Base-by-base conservation (phyloP, 2,113 vertebrate species). In the Tinamus guttatus region DNA sequence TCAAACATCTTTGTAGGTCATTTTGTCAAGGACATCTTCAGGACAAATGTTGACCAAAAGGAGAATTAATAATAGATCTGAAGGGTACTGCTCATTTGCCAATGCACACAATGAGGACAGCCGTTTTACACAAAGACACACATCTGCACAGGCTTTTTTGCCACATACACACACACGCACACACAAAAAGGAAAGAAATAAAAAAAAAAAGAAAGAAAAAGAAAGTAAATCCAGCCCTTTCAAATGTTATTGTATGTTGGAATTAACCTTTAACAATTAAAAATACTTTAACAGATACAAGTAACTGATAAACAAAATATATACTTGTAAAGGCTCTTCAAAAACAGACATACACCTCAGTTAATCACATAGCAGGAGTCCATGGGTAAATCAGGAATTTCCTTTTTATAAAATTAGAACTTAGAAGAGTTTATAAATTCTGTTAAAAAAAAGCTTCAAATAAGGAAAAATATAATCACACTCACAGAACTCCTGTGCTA, bases 1-100 rank as follows among this genome's bases (percentile, higher is more conserved):
- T 80, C 85, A 95, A 94, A 81, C 75, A 93, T 75, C 62, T 92
- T 88, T 95, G 64, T 64, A 85, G 71, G 67, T 82, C 85, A 91
- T 93, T 95, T 91, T 84, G 63, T 82, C 87, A 87, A 85, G 68
- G 56, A 87, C 85, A 93, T 41, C 49, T 87, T 62, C 75, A 80
- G 71, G 89, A 79, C 74, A 87, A 94, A 94, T 54, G 41, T 56
- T 89, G 75, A 85, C 58, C 0, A 0, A 94, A 92, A 87, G 11
- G 63, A 82, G 74, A 95, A 87, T 82, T 89, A 85, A 76, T 81
- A 92, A 77, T 70, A 71, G 64, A 52, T 85, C 82, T 77, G 58
- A 94, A 93, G 71, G 21, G 8, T 49, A 62, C 47, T 62, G 28
- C 40, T 63, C 40, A 59, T 49, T 54, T 80, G 71, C 51, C 41